phyloP scores from a whole-genome alignment of 1,140 invertebrate genomes.

The Ladona fulva region DNA sequence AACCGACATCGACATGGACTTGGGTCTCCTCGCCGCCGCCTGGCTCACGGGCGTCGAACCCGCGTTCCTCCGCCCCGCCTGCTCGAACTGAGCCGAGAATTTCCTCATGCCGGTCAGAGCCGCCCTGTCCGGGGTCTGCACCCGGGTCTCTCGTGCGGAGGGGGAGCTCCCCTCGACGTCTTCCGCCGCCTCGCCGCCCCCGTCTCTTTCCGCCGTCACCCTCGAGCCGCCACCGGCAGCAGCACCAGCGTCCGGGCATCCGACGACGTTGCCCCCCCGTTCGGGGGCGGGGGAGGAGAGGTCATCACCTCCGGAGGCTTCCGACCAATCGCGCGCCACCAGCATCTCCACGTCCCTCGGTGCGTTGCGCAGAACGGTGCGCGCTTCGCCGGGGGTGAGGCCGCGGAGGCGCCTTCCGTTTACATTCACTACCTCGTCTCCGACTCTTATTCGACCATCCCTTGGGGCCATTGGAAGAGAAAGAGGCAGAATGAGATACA shows the following conservation, averaged over 20 bases:
- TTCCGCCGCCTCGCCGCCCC: neutral
- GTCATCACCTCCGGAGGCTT: neutral
- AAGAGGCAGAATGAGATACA: neutral
- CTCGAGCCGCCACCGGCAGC: slow-evolving; percentile 19
- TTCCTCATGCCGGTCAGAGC: slow-evolving; percentile 31
- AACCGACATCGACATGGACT: neutral
- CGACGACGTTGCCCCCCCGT: neutral
- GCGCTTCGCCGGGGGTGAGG: slow-evolving; percentile 49
- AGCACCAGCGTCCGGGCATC: neutral
- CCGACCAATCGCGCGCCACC: slow-evolving; percentile 33
- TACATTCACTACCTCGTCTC: slow-evolving; percentile 59
- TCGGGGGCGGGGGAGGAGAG: slow-evolving; percentile 12
- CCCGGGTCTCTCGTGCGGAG: neutral
- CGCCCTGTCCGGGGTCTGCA: slow-evolving; percentile 11
- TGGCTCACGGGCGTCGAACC: neutral
- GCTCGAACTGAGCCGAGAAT: slow-evolving; percentile 29
- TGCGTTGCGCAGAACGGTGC: slow-evolving; percentile 42
- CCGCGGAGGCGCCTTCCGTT: slow-evolving; percentile 53
- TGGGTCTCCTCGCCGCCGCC: neutral
- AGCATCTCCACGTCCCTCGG: slow-evolving; percentile 46
- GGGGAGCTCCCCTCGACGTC: neutral
- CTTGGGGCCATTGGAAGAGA: slow-evolving; percentile 31
- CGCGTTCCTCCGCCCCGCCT: slow-evolving; percentile 13
- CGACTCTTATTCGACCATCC: slow-evolving; percentile 46
- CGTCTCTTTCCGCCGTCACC: neutral